Percentiles rank a stretch among this genome's conserved stretches.
Evolutionary conservation across 2,113 vertebrate genomes (phyloP).

Genomic region (Fulica atra): DNA sequence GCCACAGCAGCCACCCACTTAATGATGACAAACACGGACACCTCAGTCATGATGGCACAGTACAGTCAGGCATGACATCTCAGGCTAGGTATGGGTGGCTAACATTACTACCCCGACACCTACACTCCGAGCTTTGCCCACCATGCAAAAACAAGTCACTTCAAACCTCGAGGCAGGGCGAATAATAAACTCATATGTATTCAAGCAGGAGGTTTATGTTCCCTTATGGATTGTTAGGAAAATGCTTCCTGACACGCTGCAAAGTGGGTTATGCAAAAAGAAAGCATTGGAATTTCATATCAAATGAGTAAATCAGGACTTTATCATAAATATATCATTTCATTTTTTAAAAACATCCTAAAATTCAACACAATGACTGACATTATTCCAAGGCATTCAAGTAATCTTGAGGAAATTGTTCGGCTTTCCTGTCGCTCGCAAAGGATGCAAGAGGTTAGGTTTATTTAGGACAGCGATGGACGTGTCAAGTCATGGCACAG

Average conservation of each 20-base stretch:
- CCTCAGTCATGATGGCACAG: not conserved
- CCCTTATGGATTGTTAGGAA: conserved; percentile 2
- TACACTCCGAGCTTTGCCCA: not conserved
- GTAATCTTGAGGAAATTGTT: conserved; percentile 35
- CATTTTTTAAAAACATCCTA: not conserved
- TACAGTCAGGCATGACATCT: conserved; percentile 31
- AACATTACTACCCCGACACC: not conserved
- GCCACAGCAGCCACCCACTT: conserved; percentile 42
- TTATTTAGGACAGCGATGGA: conserved; percentile 65
- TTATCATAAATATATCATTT: conserved; percentile 6
- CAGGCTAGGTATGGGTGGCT: not conserved
- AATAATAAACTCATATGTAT: conserved; percentile 5
- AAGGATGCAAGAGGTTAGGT: conserved; percentile 45
- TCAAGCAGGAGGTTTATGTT: not conserved
- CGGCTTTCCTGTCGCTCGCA: conserved; percentile 33
- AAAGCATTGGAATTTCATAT: not conserved
- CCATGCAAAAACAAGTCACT: not conserved
- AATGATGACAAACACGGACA: not conserved
- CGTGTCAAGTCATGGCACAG: conserved; percentile 13
- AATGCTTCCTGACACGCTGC: conserved; percentile 10
- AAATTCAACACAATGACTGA: not conserved
- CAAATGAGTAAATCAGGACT: conserved; percentile 3
- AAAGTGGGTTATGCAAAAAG: conserved; percentile 7
- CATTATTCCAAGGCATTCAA: conserved; percentile 18
- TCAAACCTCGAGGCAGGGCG: conserved; percentile 35